A percentile compares a stretch with the other conserved stretches of the same genome.
phyloP scores from a whole-genome alignment of 2,888 invertebrate species.

The Altica lythri region DNA sequence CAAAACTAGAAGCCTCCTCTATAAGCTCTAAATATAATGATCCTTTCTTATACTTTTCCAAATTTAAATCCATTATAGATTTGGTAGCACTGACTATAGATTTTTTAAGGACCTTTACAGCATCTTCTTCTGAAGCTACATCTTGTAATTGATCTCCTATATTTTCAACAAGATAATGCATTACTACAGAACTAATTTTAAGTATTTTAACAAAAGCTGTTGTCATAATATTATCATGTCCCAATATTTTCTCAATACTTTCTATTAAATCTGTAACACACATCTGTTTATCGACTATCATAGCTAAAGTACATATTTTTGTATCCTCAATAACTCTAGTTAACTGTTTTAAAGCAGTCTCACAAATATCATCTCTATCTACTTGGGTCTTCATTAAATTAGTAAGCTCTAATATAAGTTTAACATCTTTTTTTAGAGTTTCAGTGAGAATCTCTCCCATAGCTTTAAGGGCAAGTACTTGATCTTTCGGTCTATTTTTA shows the following conservation, averaged over 20 bases:
- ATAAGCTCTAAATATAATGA: slow-evolving; percentile 57
- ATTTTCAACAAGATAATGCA: slow-evolving; percentile 64
- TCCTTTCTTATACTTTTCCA: slow-evolving; percentile 61
- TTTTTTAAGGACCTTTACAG: slow-evolving; percentile 68
- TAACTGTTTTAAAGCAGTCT: slow-evolving; percentile 51
- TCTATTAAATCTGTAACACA: slow-evolving; percentile 63
- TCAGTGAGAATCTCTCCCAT: slow-evolving; percentile 51
- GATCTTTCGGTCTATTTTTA: slow-evolving; percentile 55
- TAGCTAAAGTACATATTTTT: slow-evolving; percentile 66
- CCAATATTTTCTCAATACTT: slow-evolving; percentile 67
- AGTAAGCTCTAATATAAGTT: slow-evolving; percentile 49
- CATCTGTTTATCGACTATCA: slow-evolving; percentile 36
- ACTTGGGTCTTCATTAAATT: slow-evolving; percentile 51
- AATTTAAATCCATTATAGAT: slow-evolving; percentile 63
- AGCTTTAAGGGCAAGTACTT: slow-evolving; percentile 52
- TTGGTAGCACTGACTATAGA: slow-evolving; percentile 70
- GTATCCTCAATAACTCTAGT: slow-evolving; percentile 63
- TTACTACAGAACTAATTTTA: slow-evolving; percentile 63
- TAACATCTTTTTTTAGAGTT: slow-evolving; percentile 46
- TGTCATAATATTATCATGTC: slow-evolving; percentile 65
- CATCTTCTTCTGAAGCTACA: slow-evolving; percentile 67
- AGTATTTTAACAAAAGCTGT: slow-evolving; percentile 69
- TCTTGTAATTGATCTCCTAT: slow-evolving; percentile 66
- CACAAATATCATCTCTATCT: slow-evolving; percentile 53
- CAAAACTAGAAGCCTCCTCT: slow-evolving; percentile 70